phyloP scores from a whole-genome alignment of 2,888 invertebrate species.

The Metopia argyrocephala region DNA sequence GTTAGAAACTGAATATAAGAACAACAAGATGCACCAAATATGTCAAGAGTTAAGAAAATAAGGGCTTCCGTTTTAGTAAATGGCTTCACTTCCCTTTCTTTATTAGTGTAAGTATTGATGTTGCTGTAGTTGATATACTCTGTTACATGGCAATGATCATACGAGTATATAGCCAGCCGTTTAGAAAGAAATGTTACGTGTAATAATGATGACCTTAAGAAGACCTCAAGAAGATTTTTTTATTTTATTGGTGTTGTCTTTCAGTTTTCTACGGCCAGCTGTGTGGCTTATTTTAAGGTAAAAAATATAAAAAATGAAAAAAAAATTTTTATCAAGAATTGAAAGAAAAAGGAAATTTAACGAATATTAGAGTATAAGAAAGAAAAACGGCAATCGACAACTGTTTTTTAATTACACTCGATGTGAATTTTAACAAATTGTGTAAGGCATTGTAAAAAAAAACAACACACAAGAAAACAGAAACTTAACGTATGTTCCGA shows the following conservation, averaged over 20 bases:
- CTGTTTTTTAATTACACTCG: slow-evolving; percentile 51
- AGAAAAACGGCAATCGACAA: slow-evolving; percentile 33
- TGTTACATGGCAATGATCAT: slow-evolving; percentile 43
- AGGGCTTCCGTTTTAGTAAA: slow-evolving; percentile 58
- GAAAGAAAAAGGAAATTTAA: slow-evolving; percentile 45
- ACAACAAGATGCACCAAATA: slow-evolving; percentile 54
- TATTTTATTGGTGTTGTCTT: slow-evolving; percentile 1
- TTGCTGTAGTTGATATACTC: slow-evolving; percentile 6
- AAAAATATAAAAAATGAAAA: slow-evolving; percentile 27
- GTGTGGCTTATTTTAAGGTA: slow-evolving; percentile 49
- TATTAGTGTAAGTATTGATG: slow-evolving; percentile 16
- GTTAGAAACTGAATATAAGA: slow-evolving; percentile 13
- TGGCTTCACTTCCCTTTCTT: slow-evolving; percentile 49
- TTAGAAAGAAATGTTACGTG: slow-evolving; percentile 7
- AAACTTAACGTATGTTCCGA: slow-evolving; percentile 43
- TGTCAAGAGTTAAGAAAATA: slow-evolving; percentile 58
- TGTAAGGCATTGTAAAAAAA: slow-evolving; percentile 46
- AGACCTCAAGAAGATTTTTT: slow-evolving; percentile 56
- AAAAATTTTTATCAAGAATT: slow-evolving; percentile 45
- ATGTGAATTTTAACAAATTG: slow-evolving; percentile 32
- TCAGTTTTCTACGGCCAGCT: slow-evolving; percentile 41
- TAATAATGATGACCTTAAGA: slow-evolving; percentile 37
- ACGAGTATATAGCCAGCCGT: slow-evolving; percentile 24
- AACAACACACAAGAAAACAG: not conserved
- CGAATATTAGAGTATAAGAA: not conserved